These are phyloP conservation scores for Machimus rusticus DNA, from an alignment of 2,888 invertebrate genomes.

Conservation along the genomic window DNA sequence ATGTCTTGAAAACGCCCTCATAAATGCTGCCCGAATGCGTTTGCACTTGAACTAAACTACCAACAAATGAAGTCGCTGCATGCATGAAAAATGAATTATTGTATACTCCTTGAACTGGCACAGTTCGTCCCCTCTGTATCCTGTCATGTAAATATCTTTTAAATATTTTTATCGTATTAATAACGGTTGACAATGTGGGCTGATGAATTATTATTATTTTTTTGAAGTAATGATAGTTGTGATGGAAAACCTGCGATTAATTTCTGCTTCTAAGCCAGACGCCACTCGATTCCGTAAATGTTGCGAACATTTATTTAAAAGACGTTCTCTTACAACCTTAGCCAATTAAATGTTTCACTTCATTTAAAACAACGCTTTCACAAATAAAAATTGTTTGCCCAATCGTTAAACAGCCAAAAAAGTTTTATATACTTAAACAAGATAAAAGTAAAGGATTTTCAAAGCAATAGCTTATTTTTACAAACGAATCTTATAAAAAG, in stretches of 20 bases:
- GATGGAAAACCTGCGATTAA: not conserved
- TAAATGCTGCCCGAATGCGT: constrained; percentile 84
- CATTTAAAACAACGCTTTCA: no score
- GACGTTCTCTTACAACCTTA: no score
- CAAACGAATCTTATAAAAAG: no score
- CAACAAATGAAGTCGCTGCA: constrained; percentile 84
- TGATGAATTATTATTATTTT: not conserved
- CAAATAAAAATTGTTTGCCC: no score
- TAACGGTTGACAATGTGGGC: not conserved
- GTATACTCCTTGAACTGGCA: constrained; percentile 85
- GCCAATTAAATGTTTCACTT: no score
- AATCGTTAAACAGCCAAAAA: no score
- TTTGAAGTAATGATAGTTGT: not conserved
- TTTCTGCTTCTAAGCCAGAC: not conserved
- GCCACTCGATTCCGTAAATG: not conserved
- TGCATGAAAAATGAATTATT: constrained; percentile 91
- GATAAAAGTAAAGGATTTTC: no score
- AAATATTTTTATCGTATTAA: constrained; percentile 26
- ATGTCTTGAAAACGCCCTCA: constrained; percentile 90
- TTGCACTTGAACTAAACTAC: constrained; percentile 81
- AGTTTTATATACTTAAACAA: no score
- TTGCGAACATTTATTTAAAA: not conserved
- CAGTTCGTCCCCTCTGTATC: constrained; percentile 66
- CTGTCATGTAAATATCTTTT: constrained; percentile 49
- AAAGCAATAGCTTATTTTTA: no score